These are phyloP conservation scores for Chironomus striatipennis DNA, from an alignment of 1,140 invertebrate species.

Conservation along the genomic window DNA sequence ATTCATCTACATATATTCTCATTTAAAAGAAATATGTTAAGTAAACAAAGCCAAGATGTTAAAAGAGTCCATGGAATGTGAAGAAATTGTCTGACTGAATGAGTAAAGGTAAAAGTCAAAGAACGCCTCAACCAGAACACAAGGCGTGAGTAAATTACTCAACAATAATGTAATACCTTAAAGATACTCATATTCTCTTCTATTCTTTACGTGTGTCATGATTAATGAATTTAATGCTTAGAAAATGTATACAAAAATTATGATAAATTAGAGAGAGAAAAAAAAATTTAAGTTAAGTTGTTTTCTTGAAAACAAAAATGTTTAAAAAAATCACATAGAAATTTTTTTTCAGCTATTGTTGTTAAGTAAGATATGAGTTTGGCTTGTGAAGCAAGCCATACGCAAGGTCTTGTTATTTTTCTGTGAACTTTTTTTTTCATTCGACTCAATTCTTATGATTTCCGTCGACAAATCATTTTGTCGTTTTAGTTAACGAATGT, in stretches of 20 bases:
- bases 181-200: no score
- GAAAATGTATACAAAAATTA: slow-evolving; percentile 9
- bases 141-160: slow-evolving; percentile 12
- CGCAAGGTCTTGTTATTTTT: no score
- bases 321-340: not conserved
- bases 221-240: slow-evolving; percentile 21
- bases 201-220: slow-evolving; percentile 2
- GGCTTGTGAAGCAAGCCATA: no score
- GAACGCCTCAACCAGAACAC: not conserved
- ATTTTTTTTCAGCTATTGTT: not conserved
- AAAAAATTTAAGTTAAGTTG: slow-evolving; percentile 2
- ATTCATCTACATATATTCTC: no score
- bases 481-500: no score
- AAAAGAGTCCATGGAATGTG: not conserved
- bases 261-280: slow-evolving; percentile 6
- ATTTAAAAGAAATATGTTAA: no score
- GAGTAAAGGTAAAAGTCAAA: not conserved
- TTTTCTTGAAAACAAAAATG: not conserved
- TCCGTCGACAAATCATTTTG: no score
- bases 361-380: no score
- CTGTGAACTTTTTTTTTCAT: no score
- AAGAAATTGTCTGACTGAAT: no score
- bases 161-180: not conserved
- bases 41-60: no score
- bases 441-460: no score